Evolutionary conservation across 2,888 invertebrate genomes (phyloP).

Genomic region (Polydrusus cervinus): DNA sequence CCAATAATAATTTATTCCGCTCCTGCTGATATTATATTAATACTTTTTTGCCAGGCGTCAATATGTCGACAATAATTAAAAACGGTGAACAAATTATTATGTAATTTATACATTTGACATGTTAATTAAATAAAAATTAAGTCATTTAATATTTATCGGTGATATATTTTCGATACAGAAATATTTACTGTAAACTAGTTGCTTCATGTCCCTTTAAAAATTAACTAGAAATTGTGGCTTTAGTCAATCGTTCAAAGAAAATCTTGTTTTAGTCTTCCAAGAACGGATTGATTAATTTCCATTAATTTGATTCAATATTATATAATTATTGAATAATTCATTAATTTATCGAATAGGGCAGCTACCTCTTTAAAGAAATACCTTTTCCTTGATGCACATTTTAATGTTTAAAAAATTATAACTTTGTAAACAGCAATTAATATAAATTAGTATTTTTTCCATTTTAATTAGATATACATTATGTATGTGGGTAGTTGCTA

Average conservation of each 20-base stretch:
- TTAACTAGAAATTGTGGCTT: too few species aligned
- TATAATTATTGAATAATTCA: background rate
- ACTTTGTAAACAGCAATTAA: too few species aligned
- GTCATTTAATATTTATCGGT: background rate
- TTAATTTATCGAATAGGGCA: background rate
- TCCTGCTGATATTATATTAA: background rate
- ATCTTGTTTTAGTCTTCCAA: background rate
- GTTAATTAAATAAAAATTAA: background rate
- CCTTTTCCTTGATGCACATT: background rate
- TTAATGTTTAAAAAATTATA: too few species aligned
- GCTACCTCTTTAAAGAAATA: background rate
- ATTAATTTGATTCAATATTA: background rate
- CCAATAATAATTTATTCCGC: background rate
- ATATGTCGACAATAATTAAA: background rate
- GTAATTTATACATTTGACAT: conserved; percentile 8
- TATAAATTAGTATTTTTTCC: too few species aligned
- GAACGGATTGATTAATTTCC: background rate
- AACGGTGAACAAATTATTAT: background rate
- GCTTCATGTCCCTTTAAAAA: background rate
- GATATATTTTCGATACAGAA: background rate
- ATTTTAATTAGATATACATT: too few species aligned
- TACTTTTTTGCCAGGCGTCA: background rate
- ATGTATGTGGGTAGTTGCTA: too few species aligned
- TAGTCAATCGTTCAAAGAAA: too few species aligned
- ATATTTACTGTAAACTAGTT: conserved; percentile 10